These are phyloP conservation scores for Melanophora roralis DNA, from an alignment of 2,888 invertebrate species.

Conservation along the genomic window DNA sequence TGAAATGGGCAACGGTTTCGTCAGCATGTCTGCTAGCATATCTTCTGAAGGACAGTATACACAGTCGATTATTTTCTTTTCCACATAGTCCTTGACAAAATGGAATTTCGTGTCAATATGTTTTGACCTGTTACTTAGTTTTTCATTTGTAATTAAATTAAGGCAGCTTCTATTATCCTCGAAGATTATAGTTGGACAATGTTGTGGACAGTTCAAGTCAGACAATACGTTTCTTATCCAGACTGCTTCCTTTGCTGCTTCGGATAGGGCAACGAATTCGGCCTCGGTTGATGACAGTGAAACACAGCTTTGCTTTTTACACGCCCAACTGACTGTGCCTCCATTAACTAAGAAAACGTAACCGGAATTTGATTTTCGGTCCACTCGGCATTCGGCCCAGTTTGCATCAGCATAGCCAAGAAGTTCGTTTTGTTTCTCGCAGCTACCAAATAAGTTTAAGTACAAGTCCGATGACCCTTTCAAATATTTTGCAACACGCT, in stretches of 20 bases:
- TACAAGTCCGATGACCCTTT: background rate
- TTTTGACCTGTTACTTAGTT: conserved; percentile 20
- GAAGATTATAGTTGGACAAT: conserved; percentile 16
- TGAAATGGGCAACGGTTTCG: background rate
- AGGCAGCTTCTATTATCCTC: conserved; percentile 34
- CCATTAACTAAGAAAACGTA: too few species aligned
- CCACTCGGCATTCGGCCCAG: too few species aligned
- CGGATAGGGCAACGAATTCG: conserved; percentile 31
- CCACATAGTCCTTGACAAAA: conserved; percentile 35
- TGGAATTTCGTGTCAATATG: conserved; percentile 22
- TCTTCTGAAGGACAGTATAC: conserved; percentile 26
- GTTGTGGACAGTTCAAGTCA: background rate
- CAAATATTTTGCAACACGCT: background rate
- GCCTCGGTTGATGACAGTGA: conserved; percentile 37
- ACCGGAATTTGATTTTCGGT: too few species aligned
- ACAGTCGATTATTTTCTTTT: conserved; percentile 8
- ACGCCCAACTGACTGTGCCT: conserved; percentile 21
- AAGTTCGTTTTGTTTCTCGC: background rate
- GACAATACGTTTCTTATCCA: conserved; percentile 20
- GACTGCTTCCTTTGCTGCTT: conserved; percentile 26
- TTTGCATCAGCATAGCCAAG: background rate
- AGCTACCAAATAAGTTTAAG: background rate
- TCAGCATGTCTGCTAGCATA: conserved; percentile 35
- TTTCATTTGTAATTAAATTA: conserved; percentile 23
- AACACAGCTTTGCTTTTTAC: conserved; percentile 9